Percentiles rank a stretch among this genome's conserved stretches.
These are phyloP conservation scores for Macrosiphum euphorbiae DNA, from an alignment of 2,888 invertebrate genomes.

Conservation along the genomic window DNA sequence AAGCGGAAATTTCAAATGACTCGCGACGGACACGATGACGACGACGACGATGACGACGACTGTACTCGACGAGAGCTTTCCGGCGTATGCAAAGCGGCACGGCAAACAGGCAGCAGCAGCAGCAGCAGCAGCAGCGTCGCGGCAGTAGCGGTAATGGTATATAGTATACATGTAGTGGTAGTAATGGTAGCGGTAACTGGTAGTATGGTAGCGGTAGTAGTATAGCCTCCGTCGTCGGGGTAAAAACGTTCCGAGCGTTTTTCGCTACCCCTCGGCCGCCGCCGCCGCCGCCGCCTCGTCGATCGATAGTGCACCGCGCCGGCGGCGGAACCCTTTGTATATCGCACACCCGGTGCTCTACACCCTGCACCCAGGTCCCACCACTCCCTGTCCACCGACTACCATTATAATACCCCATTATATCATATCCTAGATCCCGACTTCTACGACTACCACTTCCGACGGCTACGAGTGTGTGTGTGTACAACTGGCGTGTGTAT, in stretches of 20 bases:
- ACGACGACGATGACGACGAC: constrained; percentile 16
- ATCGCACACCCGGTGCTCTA: constrained; percentile 47
- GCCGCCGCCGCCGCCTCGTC: constrained; percentile 25
- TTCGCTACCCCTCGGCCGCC: constrained; percentile 55
- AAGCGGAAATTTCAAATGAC: background rate
- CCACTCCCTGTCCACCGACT: background rate
- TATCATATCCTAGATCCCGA: constrained; percentile 29
- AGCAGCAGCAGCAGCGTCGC: background rate
- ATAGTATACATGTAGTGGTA: background rate
- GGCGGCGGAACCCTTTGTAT: constrained; percentile 54
- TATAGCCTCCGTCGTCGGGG: constrained; percentile 24
- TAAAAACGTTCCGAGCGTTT: constrained; percentile 57
- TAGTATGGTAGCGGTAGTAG: background rate
- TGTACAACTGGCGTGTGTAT: background rate
- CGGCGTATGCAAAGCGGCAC: constrained; percentile 56
- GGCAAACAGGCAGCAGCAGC: background rate
- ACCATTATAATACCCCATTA: constrained; percentile 19
- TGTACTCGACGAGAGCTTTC: constrained; percentile 50
- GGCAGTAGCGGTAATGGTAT: constrained; percentile 17
- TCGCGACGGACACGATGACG: background rate
- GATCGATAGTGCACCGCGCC: constrained; percentile 64
- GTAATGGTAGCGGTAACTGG: constrained; percentile 3
- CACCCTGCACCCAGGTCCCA: background rate
- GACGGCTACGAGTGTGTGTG: background rate
- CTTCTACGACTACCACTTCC: background rate